These are phyloP conservation scores for Lycocerus yunnanus DNA, from an alignment of 2,888 invertebrate genomes.

Conservation along the genomic window DNA sequence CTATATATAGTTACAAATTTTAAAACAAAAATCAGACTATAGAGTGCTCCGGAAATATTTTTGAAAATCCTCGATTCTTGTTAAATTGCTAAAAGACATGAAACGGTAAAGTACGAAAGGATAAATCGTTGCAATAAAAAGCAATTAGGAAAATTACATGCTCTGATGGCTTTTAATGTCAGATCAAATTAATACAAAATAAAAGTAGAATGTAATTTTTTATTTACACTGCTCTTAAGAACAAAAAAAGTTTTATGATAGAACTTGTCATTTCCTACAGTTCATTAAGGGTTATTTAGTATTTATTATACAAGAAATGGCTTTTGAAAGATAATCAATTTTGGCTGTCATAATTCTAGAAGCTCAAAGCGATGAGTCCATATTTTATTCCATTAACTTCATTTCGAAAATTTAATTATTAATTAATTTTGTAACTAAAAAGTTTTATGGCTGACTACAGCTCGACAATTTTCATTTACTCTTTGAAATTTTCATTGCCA, in stretches of 20 bases:
- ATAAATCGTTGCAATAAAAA: neutral
- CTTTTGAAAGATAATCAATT: constrained; percentile 1
- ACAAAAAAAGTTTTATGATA: neutral
- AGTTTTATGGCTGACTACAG: neutral
- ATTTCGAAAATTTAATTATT: neutral
- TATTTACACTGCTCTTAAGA: neutral
- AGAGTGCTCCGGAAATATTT: neutral
- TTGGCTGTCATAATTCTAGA: constrained; percentile 2
- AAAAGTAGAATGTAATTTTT: neutral
- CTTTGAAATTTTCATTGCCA: neutral
- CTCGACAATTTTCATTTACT: neutral
- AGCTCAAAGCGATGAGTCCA: neutral
- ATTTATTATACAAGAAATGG: constrained; percentile 10
- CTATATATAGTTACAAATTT: too few relatives aligned
- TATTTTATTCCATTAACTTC: neutral
- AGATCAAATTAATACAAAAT: neutral
- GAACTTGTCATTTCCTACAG: neutral
- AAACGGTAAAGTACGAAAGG: neutral
- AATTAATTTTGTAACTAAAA: neutral
- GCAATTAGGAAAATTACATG: neutral
- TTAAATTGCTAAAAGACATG: too few relatives aligned
- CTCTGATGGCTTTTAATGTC: neutral
- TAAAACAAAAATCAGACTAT: neutral
- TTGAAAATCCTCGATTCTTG: too few relatives aligned
- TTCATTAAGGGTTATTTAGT: neutral